A percentile compares a stretch with the other conserved stretches of the same genome.
phyloP scores from a whole-genome alignment of 2,888 invertebrate species.

The Diloba caeruleocephala region DNA sequence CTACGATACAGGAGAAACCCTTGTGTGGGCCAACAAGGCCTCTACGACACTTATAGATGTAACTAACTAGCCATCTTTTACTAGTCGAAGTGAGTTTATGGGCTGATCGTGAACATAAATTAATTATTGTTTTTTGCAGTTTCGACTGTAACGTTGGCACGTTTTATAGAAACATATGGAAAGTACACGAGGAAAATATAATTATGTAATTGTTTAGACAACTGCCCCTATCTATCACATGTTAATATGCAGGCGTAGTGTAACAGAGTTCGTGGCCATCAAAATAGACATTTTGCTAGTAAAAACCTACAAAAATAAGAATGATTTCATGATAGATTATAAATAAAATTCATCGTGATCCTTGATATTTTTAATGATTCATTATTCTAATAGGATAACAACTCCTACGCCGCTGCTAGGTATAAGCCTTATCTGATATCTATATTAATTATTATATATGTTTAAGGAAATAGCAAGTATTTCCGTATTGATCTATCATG shows the following conservation, averaged over 20 bases:
- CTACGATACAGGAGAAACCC: too few species aligned
- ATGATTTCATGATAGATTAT: too few species aligned
- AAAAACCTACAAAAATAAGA: not conserved
- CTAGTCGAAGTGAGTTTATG: not conserved
- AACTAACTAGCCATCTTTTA: too few species aligned
- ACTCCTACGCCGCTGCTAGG: not conserved
- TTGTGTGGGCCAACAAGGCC: too few species aligned
- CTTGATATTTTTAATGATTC: not conserved
- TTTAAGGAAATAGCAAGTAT: slow-evolving; percentile 23
- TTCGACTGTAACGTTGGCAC: slow-evolving; percentile 5
- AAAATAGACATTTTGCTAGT: not conserved
- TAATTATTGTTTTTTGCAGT: slow-evolving; percentile 13
- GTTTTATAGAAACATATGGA: slow-evolving; percentile 4
- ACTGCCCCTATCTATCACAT: too few species aligned
- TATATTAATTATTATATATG: not conserved
- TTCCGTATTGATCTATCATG: slow-evolving; percentile 31
- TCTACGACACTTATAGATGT: too few species aligned
- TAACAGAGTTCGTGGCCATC: not conserved
- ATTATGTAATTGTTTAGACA: too few species aligned
- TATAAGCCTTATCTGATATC: too few species aligned
- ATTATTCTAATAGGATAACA: not conserved
- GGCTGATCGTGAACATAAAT: not conserved
- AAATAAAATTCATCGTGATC: not conserved
- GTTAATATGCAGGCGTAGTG: not conserved
- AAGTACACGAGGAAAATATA: not conserved